Base-by-base conservation (phyloP, 2,797 vertebrate species). In the Propithecus perrieri region DNA sequence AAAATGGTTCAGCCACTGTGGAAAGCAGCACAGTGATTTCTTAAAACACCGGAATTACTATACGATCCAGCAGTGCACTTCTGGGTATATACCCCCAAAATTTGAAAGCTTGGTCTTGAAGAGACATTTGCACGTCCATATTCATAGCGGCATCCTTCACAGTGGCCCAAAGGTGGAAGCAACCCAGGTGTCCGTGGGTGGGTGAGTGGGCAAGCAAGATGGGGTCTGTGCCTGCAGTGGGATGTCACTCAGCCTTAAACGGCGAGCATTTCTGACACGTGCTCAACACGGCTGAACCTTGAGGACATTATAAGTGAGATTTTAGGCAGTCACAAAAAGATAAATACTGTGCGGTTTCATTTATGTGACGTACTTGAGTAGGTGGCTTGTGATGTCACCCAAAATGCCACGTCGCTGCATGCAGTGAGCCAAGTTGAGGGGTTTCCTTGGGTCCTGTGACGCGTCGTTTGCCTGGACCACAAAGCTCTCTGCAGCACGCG, bases 381-480 rank as follows among this genome's bases (percentile, higher is more conserved):
- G 79, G 28, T 43, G 55, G 12, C 57, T 80, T 63, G 43, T 38
- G 38, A 43, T 33, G 35, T 48, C 67, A 48, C 2, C 43, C 17
- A 7, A 63, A 75, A 43, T 35, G n/a, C 61, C 18, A 38, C 11
- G 55, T 78, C 46, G 9, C 72, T 65, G 5, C 24, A 4, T 41
- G 12, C 57, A 14, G n/a, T 28, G 48, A 91, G 46, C 48, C 65
- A 33, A 0, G n/a, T 1, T 35, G 43, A 71, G n/a, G 24, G 1
- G 22, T 43, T 89, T 5, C 24, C 9, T 15, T 30, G 48, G 43
- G 2, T 65, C 26, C 63, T 28, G 0, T 28, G 38, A 12, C n/a
- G 13, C 2, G 0, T 22, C 9, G 18, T 30, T 57, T 72, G 18
- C 72, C 4, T 55, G 4, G 4, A n/a, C 38, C 28, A 65, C 22